Base-by-base conservation (phyloP, 1,140 invertebrate species). In the Brachionus paranguensis region DNA sequence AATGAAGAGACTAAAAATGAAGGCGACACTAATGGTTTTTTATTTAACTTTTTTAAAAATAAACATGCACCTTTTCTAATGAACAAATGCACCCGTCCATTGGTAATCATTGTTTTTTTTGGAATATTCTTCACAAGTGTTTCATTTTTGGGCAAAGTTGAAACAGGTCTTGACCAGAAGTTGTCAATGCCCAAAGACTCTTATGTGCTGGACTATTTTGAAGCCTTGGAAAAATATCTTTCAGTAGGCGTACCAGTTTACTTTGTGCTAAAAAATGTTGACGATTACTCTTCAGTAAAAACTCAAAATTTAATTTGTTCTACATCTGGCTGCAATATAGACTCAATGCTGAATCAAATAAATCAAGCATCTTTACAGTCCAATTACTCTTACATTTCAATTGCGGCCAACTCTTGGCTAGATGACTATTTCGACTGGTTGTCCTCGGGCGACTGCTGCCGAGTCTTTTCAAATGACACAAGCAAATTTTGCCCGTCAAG, bases 371-470 rank as follows among this genome's bases (percentile, higher is more conserved):
- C 94, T 0, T 90, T 91, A 81, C 90, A 92, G 85, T 89, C 92
- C 6, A 89, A 93, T 29, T 90, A 93, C 83, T 93, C 95, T 0
- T 96, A 92, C 85, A 93, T 97, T 84, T 92, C 93, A 4, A 91
- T 92, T 68, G 91, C 92, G 70, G 92, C 95, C 0, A 92, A 92
- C 43, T 95, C 94, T 3, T 98, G 96, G 96, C 87, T 98, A 27
- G 96, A 97, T 87, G 95, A 96, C 89, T 97, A 95, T 86, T 92
- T 94, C 81, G 93, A 94, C 87, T 98, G 96, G 95, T 89, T 91
- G 37, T 33, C 55, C 11, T 55, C 86, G 86, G 70, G 86, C 14
- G 85, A 86, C n/a, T 91, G 91, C 86, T 91, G 91, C 86, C 85
- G 89, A n/a, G 87, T 87, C 53, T 85, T 85, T 85, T 84, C 85